Conservation (phyloP, 2,113 vertebrate genomes). For the Microtus pennsylvanicus region DNA sequence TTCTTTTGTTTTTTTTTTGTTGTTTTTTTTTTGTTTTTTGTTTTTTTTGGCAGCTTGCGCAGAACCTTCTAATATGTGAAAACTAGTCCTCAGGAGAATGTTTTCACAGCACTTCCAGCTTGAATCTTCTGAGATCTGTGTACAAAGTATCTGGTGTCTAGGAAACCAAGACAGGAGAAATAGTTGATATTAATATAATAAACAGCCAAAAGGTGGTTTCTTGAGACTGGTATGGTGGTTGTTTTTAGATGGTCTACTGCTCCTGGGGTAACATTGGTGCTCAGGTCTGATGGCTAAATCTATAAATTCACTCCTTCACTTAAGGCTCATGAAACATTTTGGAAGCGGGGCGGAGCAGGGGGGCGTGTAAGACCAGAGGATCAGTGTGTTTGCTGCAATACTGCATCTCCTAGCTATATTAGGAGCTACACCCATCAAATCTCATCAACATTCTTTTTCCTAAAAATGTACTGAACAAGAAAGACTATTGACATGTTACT, state of each 20-base stretch:
- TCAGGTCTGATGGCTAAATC: background rate
- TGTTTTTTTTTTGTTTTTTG: too few relatives aligned
- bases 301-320: background rate
- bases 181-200: background rate
- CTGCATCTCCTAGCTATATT: background rate
- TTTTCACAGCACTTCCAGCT: background rate
- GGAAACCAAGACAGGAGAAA: background rate
- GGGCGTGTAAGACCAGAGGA: too few relatives aligned
- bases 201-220: background rate
- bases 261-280: background rate
- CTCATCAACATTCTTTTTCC: background rate
- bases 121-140: background rate
- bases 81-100: background rate
- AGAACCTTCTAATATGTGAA: background rate
- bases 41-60: background rate
- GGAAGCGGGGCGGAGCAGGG: accelerated
- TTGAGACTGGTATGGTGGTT: background rate
- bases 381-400: background rate
- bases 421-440: background rate
- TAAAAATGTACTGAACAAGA: background rate
- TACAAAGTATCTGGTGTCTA: too few relatives aligned
- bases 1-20: background rate
- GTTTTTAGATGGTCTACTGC: too few relatives aligned
- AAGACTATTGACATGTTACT: background rate
- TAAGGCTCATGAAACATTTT: background rate